A percentile compares a stretch with the other conserved stretches of the same genome.
These are phyloP conservation scores for Xiphorhynchus elegans DNA, from an alignment of 2,113 vertebrate species.

Conservation along the genomic window DNA sequence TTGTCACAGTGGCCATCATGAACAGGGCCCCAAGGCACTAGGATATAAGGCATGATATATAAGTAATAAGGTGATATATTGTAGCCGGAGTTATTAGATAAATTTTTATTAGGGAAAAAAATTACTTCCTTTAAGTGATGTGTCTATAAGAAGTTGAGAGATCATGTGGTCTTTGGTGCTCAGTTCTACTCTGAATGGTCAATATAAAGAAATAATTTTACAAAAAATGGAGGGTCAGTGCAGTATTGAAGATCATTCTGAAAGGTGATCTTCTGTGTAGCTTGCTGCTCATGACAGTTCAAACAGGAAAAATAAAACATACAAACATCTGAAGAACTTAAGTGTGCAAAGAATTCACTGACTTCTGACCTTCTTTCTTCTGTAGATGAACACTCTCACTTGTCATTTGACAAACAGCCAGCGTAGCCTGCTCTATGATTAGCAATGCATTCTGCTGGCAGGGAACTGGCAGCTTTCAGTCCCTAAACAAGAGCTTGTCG, in stretches of 20 bases:
- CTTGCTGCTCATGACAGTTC: background rate
- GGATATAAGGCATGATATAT: background rate
- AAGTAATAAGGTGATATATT: background rate
- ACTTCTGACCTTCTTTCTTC: conserved; percentile 6
- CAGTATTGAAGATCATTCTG: background rate
- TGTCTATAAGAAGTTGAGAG: background rate
- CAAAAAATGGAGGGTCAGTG: background rate
- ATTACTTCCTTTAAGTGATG: background rate
- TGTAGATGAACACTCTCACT: background rate
- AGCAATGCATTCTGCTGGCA: background rate
- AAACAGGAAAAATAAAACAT: background rate
- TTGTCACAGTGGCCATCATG: background rate
- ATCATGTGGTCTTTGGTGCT: background rate
- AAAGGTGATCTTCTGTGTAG: background rate
- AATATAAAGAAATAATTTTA: background rate
- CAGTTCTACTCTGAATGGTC: background rate
- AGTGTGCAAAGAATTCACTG: background rate
- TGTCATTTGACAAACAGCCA: background rate
- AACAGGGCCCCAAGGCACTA: background rate
- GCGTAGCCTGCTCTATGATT: background rate
- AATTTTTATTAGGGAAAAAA: background rate
- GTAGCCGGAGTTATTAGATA: background rate
- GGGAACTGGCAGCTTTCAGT: background rate
- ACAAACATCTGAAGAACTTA: background rate
- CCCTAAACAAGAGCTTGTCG: background rate